These are phyloP conservation scores for Atta cephalotes DNA, from an alignment of 1,140 invertebrate species.

Conservation along the genomic window DNA sequence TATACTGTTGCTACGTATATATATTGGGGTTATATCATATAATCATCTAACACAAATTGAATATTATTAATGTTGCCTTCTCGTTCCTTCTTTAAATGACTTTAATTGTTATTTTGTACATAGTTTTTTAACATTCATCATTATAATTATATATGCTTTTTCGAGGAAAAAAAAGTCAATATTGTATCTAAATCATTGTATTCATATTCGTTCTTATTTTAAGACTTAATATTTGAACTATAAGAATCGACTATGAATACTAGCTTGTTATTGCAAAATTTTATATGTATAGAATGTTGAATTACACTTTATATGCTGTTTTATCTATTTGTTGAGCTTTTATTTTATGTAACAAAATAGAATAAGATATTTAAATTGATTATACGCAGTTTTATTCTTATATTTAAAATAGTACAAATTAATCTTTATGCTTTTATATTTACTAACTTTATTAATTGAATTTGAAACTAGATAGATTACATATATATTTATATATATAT, in stretches of 20 bases:
- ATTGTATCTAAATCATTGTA: neutral
- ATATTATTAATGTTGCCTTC: no score
- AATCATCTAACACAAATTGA: neutral
- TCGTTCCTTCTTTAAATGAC: neutral
- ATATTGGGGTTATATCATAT: slow-evolving; percentile 7
- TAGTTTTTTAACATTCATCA: neutral
- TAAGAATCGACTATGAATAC: no score
- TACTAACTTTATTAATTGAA: neutral
- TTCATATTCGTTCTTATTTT: no score
- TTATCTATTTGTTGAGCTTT: neutral
- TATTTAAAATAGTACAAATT: neutral
- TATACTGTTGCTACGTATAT: neutral
- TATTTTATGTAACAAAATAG: neutral
- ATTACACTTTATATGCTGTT: neutral
- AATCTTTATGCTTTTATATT: neutral
- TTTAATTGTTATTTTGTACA: neutral
- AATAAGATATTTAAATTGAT: neutral
- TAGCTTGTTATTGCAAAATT: neutral
- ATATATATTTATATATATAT: neutral
- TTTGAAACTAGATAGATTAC: neutral
- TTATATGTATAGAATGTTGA: neutral
- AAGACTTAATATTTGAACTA: no score
- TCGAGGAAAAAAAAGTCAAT: neutral
- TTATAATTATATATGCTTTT: neutral
- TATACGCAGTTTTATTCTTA: neutral